phyloP scores from a whole-genome alignment of 2,797 vertebrate species.

The Hemitrygon akajei region DNA sequence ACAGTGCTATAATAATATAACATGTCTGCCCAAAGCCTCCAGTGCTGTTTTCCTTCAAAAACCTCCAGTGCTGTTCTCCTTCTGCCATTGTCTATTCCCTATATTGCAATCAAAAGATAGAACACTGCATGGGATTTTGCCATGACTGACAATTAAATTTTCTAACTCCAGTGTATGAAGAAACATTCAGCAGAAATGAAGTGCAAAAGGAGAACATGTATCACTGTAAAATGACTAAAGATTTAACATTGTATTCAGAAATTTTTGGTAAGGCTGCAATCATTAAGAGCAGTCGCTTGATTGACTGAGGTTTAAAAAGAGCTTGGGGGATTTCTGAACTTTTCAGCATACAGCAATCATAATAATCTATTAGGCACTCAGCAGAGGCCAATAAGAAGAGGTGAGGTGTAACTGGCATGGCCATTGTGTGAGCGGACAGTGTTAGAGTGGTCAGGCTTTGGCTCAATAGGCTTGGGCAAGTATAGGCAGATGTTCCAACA shows the following conservation, averaged over 20 bases:
- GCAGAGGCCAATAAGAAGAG: no score
- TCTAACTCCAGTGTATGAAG: neutral
- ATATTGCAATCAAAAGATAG: neutral
- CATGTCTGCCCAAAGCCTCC: neutral
- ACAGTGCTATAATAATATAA: neutral
- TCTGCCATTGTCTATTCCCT: neutral
- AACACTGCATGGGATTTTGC: neutral
- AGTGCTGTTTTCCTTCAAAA: neutral
- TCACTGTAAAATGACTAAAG: neutral
- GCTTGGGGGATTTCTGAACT: no score
- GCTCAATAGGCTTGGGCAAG: no score
- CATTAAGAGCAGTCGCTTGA: no score
- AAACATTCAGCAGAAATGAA: neutral
- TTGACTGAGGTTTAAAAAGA: no score
- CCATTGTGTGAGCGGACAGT: no score
- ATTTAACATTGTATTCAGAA: neutral
- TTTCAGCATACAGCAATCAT: no score
- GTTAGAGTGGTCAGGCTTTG: no score
- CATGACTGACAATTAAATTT: neutral
- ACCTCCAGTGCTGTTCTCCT: neutral
- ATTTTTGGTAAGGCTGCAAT: no score
- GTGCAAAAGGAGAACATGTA: neutral
- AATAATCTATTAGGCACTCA: no score
- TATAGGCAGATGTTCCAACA: no score
- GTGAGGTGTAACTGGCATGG: no score